These are phyloP conservation scores for Astyanax mexicanus DNA, from an alignment of 2,797 vertebrate genomes.

Conservation along the genomic window DNA sequence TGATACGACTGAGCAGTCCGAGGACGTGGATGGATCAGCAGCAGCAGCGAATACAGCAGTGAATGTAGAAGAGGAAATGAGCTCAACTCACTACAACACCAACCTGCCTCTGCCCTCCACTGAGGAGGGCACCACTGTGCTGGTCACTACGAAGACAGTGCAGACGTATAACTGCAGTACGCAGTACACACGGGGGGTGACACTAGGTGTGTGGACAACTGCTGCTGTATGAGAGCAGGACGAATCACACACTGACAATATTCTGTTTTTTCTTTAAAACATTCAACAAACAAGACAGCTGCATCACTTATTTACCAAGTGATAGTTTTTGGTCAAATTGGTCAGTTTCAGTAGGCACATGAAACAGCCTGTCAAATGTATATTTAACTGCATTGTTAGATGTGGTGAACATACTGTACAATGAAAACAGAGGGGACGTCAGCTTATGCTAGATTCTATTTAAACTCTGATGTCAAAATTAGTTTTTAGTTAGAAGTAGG, in stretches of 20 bases:
- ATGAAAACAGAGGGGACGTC: too few species aligned
- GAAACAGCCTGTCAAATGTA: too few species aligned
- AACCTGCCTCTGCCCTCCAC: slow-evolving; percentile 82
- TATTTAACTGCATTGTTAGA: too few species aligned
- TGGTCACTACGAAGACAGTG: slow-evolving; percentile 84
- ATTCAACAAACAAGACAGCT: neutral
- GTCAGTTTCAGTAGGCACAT: too few species aligned
- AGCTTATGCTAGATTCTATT: too few species aligned
- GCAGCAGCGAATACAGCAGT: neutral
- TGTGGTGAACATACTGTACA: too few species aligned
- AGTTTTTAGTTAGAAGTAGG: too few species aligned
- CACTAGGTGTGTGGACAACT: slow-evolving; percentile 51
- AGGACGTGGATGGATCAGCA: slow-evolving; percentile 19
- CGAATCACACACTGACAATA: neutral
- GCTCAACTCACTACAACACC: slow-evolving; percentile 56
- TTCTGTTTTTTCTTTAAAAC: neutral
- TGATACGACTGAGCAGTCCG: slow-evolving; percentile 46
- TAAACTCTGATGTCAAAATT: too few species aligned
- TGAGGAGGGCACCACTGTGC: slow-evolving; percentile 81
- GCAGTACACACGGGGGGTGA: slow-evolving; percentile 52
- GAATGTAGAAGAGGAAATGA: slow-evolving; percentile 17
- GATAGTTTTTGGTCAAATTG: too few species aligned
- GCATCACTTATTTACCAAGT: neutral
- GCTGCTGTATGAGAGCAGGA: slow-evolving; percentile 37
- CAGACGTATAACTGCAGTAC: slow-evolving; percentile 67